Evolutionary conservation across 2,888 invertebrate species (phyloP), one percentile per base, ranked within the genome.

Genomic region (Chirona hameri): DNA sequence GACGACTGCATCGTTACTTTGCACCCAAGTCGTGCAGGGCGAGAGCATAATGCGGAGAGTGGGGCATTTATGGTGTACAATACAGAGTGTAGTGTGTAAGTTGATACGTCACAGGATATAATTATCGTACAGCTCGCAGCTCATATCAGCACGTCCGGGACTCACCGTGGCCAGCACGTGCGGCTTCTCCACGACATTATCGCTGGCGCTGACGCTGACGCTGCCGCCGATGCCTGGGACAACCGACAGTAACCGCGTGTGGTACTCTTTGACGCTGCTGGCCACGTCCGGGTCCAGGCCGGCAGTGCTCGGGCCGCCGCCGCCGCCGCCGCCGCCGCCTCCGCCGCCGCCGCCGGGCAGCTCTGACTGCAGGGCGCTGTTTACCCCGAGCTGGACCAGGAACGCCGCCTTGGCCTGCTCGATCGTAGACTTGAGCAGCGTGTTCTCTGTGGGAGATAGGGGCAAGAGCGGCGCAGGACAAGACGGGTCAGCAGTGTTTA

Each of bases 391-490:
- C 31, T 65, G 60, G 18, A 82, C 83, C 82, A 84, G 80, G 86
- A 91, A 89, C 86, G 90, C 91, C 84, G 91, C 88, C 87, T 91
- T 91, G 0, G 91, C 90, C 86, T 92, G 91, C 84, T 93, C 92
- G n/a, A 92, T 89, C 9, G 90, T 90, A 7, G 91, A 90, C 83
- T 90, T 83, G 46, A 84, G 81, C 57, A 83, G 83, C 14, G 82
- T 76, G 83, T 83, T 84, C 31, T 84, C 84, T 84, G 84, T 27
- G 60, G 48, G n/a, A n/a, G 24, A 21, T 39, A 27, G 29, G 81
- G 29, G 5, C 55, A 12, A 18, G 55, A 55, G 55, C 1, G 55
- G 55, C 57, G n/a, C 5, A 24, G 39, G 48, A 5, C 72, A 24
- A 81, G 69, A 21, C 48, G n/a, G 76, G 72, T 12, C 39, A 52